Evolutionary conservation across 2,888 invertebrate species (phyloP).

Genomic region (Dione juno): DNA sequence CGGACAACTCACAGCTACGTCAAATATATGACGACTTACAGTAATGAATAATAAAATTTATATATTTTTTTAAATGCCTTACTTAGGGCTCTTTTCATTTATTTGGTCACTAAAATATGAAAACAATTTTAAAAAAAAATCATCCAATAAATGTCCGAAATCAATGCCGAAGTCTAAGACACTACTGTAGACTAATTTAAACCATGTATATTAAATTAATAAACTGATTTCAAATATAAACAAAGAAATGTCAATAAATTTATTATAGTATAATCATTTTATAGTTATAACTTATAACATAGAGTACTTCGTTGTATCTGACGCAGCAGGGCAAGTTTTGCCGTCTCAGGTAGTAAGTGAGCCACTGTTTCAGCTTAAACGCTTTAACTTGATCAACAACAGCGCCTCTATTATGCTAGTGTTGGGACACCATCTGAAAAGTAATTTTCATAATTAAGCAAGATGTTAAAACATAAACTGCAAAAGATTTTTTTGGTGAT

Average conservation of each 20-base stretch:
- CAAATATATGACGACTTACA: no score
- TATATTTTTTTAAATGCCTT: no score
- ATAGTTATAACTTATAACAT: conserved; percentile 2
- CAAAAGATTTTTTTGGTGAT: background rate
- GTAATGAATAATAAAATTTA: no score
- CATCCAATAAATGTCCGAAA: no score
- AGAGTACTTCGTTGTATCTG: conserved; percentile 17
- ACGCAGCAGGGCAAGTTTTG: conserved; percentile 65
- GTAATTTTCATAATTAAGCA: conserved; percentile 7
- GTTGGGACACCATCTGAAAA: conserved; percentile 26
- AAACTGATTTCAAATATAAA: background rate
- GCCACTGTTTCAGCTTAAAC: conserved; percentile 82
- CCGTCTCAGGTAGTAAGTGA: conserved; percentile 81
- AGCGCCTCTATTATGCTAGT: conserved; percentile 54
- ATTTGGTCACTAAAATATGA: no score
- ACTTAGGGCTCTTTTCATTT: no score
- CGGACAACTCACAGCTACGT: no score
- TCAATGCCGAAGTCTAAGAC: no score
- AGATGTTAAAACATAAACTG: background rate
- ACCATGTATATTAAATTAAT: no score
- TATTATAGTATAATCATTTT: conserved; percentile 8
- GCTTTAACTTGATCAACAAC: conserved; percentile 73
- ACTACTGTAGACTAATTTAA: no score
- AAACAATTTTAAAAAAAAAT: no score
- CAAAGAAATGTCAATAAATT: conserved; percentile 1